These are phyloP conservation scores for Centropristis striata DNA, from an alignment of 2,113 vertebrate species.

Conservation along the genomic window DNA sequence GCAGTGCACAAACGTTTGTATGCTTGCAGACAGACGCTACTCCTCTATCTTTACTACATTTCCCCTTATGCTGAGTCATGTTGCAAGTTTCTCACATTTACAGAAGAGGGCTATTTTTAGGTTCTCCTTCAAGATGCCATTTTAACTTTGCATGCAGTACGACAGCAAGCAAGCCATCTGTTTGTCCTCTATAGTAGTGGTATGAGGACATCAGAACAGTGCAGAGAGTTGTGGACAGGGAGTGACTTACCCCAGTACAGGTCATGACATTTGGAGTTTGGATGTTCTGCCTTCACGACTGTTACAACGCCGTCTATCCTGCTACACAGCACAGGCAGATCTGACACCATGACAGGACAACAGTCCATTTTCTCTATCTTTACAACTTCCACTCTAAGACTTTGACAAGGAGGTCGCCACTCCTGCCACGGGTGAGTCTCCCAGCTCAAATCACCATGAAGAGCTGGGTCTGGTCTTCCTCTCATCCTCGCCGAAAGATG, in stretches of 20 bases:
- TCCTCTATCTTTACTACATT: slow-evolving; percentile 11
- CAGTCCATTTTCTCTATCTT: slow-evolving; percentile 69
- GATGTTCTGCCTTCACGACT: slow-evolving; percentile 62
- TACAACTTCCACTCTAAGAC: not conserved
- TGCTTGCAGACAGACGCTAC: not conserved
- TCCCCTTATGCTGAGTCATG: slow-evolving; percentile 31
- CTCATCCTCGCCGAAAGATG: slow-evolving; percentile 21
- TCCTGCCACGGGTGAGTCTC: slow-evolving; percentile 24
- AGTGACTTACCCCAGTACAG: slow-evolving; percentile 66
- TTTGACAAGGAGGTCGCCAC: not conserved
- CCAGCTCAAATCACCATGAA: slow-evolving; percentile 25
- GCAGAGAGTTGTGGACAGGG: not conserved
- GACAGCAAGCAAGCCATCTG: not conserved
- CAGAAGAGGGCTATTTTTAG: not conserved
- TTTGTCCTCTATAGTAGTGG: not conserved
- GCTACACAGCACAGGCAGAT: slow-evolving; percentile 73
- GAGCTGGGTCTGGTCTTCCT: not conserved
- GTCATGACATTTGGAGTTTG: slow-evolving; percentile 33
- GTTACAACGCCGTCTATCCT: slow-evolving; percentile 75
- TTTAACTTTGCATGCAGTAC: slow-evolving; percentile 9
- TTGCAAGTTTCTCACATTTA: slow-evolving; percentile 26
- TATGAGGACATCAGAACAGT: not conserved
- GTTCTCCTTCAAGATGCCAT: slow-evolving; percentile 1
- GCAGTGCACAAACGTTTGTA: not conserved
- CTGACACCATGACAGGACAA: slow-evolving; percentile 73